These are phyloP conservation scores for Corythornis vintsioides DNA, from an alignment of 2,113 vertebrate species.

Conservation along the genomic window DNA sequence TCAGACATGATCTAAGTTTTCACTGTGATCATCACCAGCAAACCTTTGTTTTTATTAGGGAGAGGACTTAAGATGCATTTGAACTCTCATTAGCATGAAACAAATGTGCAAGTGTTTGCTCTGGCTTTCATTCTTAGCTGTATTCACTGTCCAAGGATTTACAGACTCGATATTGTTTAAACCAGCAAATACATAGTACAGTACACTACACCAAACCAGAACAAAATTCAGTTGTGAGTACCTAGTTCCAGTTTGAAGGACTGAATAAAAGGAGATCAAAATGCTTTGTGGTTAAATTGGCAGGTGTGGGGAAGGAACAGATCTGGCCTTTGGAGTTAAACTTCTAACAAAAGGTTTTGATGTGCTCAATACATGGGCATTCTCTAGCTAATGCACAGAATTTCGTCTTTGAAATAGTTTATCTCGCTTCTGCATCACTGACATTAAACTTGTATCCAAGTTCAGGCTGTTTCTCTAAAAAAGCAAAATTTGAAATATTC, in stretches of 20 bases:
- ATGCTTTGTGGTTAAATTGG: not conserved
- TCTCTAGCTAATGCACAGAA: not conserved
- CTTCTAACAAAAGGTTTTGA: not conserved
- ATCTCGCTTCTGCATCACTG: not conserved
- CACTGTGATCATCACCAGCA: constrained; percentile 85
- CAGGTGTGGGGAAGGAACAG: not conserved
- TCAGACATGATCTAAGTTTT: constrained; percentile 74
- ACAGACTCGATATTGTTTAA: not conserved
- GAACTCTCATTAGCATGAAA: constrained; percentile 62
- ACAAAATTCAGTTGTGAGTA: not conserved
- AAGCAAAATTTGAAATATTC: not conserved
- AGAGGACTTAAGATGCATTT: constrained; percentile 57
- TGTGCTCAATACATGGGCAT: not conserved
- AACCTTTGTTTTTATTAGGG: constrained; percentile 67
- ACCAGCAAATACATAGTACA: not conserved
- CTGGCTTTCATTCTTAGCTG: constrained; percentile 18
- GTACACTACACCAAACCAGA: constrained; percentile 21
- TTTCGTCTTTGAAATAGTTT: not conserved
- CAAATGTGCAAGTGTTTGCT: constrained; percentile 43
- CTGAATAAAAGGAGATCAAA: not conserved
- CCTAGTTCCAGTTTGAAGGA: constrained; percentile 16
- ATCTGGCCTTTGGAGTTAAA: not conserved
- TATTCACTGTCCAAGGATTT: constrained; percentile 14
- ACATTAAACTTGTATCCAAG: not conserved
- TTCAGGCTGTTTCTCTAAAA: constrained; percentile 11